These are phyloP conservation scores for zebrafish (Danio rerio) DNA, from an alignment of 2,113 vertebrate species.

Conservation along the genomic window GRCz12tu NC_133184.1:40718001-40718500, in stretches of 20 bases:
- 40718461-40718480: too few relatives aligned
- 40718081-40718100: not conserved
- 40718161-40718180: not conserved
- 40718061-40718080: not conserved
- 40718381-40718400: not conserved
- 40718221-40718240: constrained; percentile 1
- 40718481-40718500: too few relatives aligned
- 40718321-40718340: constrained; percentile 70
- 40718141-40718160: not conserved
- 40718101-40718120: not conserved
- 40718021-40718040: too few relatives aligned
- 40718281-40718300: constrained; percentile 48
- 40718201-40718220: constrained; percentile 33
- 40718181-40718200: not conserved
- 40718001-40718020: too few relatives aligned
- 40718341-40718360: constrained; percentile 54
- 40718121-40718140: not conserved
- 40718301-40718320: constrained; percentile 76
- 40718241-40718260: constrained; percentile 37
- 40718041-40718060: not conserved
- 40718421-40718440: not conserved
- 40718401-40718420: constrained; percentile 70
- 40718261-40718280: constrained; percentile 66
- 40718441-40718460: not conserved
- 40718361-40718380: not conserved